Base-by-base conservation (phyloP, 92 coral and sea anemone genomes). In the Umimayanthus chanpuru region DNA sequence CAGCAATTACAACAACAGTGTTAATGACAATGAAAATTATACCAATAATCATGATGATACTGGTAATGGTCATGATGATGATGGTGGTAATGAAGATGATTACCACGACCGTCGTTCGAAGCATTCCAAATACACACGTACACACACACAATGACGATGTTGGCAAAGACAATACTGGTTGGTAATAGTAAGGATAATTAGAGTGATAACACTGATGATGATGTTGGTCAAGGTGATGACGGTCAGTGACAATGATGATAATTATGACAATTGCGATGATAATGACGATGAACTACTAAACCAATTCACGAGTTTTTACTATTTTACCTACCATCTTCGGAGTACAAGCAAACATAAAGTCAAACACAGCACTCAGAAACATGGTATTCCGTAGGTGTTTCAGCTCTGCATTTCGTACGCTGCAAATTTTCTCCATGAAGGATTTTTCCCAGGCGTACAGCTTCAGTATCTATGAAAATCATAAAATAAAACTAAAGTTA, bases 371-470 rank as follows among this genome's bases (percentile, higher is more conserved):
- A 40, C 81, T 89, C 6, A 94, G 85, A 76, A 85, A 96, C 91
- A 91, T 82, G 49, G 94, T 90, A 21, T 90, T 56, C 81, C 85
- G 86, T 29, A 93, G 91, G 56, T 93, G 93, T 16, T 61, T 85
- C 49, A 96, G 88, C 76, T 96, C 98, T 81, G 81, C 74, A 53
- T 90, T 80, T 29, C 98, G 94, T 20, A 94, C 86, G 36, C 79
- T 91, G 40, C 90, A 77, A 32, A 96, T 86, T 82, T 94, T 96
- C 81, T 86, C 86, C 67, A 93, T 88, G 82, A 96, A 94, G 6
- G 97, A 92, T 21, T 96, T 90, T 61, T 96, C 98, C 98, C 98
- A 96, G 40, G 98, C 98, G 82, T 92, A 93, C 66, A 96, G 90
- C 89, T 96, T 96, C 14, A 94, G 90, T 0, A 96, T 97, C 98